Evolutionary conservation across 92 coral and sea anemone genomes (phyloP), one percentile per base, ranked within the genome.

Genomic region (Epizoanthus stellaris): DNA sequence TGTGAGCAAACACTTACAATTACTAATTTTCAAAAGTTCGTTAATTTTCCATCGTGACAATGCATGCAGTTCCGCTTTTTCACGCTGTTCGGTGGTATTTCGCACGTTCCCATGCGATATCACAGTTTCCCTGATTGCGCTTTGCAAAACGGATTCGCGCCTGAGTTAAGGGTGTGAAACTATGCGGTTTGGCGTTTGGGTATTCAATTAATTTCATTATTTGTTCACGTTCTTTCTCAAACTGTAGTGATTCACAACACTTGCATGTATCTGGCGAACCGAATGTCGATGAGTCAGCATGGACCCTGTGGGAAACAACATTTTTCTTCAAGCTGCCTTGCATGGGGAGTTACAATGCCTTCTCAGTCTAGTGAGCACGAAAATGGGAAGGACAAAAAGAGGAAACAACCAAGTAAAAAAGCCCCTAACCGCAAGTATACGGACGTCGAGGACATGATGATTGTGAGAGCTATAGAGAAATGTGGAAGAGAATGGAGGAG

Each of bases 401-500:
- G 53, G 36, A 73, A 57, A 20, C 49, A 75, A 52, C 62, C n/a
- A 3, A 47, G 62, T 13, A 52, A 52, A 49, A 75, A 47, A 75
- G 62, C 61, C 20, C 65, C 64, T 6, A 75, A 47, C 39, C 80
- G n/a, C 42, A 75, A 16, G 15, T 75, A 75, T n/a, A 9, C 80
- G 0, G 40, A 15, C 8, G 62, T 75, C 8, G 77, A 69, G 71
- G 77, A 82, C 42, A 4, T 19, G 40, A 70, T 70, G 79, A 54
- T 82, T 15, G 16, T 58, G 30, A 59, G 57, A 59, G 77, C 54
- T 12, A 49, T 82, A 0, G 77, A 82, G 39, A 43, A 45, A 38
- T 57, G 86, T 53, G 77, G 86, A 36, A 79, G 83, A 15, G 83
- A 81, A 43, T 81, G 76, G 85, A 52, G 76, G 6, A 56, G 77